Evolutionary conservation across 2,888 invertebrate genomes (phyloP).

Genomic region (Troides aeacus): DNA sequence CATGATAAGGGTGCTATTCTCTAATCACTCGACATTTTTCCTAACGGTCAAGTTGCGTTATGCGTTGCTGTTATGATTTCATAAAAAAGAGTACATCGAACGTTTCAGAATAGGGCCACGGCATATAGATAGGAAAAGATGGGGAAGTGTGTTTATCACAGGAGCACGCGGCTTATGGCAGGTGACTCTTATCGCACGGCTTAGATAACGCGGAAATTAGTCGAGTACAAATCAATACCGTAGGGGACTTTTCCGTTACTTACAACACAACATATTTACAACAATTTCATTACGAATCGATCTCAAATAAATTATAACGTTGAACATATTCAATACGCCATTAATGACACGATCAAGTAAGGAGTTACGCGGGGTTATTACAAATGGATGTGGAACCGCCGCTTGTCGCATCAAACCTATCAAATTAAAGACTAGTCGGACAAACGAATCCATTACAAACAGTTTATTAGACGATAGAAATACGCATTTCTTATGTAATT

Average conservation of each 20-base stretch:
- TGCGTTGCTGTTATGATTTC: slow-evolving; percentile 32
- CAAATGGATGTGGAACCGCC: neutral
- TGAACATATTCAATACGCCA: neutral
- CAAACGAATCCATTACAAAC: slow-evolving; percentile 20
- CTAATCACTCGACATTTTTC: slow-evolving; percentile 23
- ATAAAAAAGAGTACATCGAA: slow-evolving; percentile 35
- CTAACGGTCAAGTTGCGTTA: slow-evolving; percentile 15
- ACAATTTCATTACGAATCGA: neutral
- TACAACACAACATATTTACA: slow-evolving; percentile 23
- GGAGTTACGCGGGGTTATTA: neutral
- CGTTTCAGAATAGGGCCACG: slow-evolving; percentile 45
- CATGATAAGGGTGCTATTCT: slow-evolving; percentile 45
- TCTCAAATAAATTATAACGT: neutral
- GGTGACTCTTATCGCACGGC: slow-evolving; percentile 61
- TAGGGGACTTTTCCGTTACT: slow-evolving; percentile 48
- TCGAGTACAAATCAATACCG: slow-evolving; percentile 70
- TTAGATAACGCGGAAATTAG: slow-evolving; percentile 68
- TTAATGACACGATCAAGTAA: neutral
- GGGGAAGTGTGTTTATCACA: slow-evolving; percentile 63
- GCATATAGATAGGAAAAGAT: slow-evolving; percentile 51
- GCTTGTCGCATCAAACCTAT: slow-evolving; percentile 3
- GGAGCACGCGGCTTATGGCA: slow-evolving; percentile 55
- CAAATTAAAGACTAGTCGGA: slow-evolving; percentile 24
- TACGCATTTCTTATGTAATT: slow-evolving; percentile 31
- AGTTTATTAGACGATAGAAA: slow-evolving; percentile 22